Percentiles rank a stretch among this genome's conserved stretches.
phyloP scores from a whole-genome alignment of 2,888 invertebrate species.

The Tridacna gigas region DNA sequence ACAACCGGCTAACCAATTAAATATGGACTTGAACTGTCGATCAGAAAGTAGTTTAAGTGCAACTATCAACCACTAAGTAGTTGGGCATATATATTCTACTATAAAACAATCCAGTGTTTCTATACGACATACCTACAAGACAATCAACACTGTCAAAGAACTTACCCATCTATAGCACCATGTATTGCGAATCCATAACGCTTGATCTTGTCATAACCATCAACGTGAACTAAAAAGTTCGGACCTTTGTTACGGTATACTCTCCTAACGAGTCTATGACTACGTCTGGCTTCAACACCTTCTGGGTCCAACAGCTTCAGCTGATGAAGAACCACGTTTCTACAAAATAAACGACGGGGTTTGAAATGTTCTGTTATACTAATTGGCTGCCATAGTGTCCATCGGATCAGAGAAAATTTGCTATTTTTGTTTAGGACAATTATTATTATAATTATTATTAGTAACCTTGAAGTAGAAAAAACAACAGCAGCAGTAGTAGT shows the following conservation, averaged over 20 bases:
- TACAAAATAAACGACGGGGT: background rate
- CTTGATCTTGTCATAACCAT: constrained; percentile 37
- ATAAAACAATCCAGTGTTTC: background rate
- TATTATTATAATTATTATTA: too few relatives aligned
- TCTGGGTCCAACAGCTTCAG: constrained; percentile 2
- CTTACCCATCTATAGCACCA: constrained; percentile 17
- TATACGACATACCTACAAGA: background rate
- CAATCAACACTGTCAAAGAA: background rate
- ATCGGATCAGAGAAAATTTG: background rate
- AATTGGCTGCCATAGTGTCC: background rate
- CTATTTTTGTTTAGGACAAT: background rate
- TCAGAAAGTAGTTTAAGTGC: background rate
- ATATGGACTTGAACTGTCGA: background rate
- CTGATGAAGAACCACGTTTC: background rate
- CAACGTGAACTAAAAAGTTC: constrained; percentile 29
- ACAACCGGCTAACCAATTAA: too few relatives aligned
- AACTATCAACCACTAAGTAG: background rate
- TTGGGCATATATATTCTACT: background rate
- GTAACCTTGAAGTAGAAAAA: too few relatives aligned
- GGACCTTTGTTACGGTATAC: constrained; percentile 24
- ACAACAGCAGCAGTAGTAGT: too few relatives aligned
- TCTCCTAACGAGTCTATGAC: background rate
- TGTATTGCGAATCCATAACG: constrained; percentile 26
- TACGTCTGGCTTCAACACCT: background rate
- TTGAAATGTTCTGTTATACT: too few relatives aligned